These are phyloP conservation scores for Triops cancriformis DNA, from an alignment of 1,140 invertebrate species.

Conservation along the genomic window DNA sequence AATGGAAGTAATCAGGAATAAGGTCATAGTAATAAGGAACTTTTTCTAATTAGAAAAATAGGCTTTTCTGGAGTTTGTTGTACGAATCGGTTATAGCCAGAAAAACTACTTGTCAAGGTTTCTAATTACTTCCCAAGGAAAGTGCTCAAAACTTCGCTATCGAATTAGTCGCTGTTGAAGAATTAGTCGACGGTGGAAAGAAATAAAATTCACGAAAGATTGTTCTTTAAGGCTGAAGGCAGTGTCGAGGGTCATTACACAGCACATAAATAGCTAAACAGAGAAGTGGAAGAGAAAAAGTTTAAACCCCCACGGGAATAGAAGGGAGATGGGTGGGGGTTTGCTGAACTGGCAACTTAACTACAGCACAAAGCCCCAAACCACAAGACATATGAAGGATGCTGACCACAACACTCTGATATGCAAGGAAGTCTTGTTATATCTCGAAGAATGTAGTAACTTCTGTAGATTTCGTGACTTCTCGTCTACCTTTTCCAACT, in stretches of 20 bases:
- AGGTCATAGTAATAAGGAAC: neutral
- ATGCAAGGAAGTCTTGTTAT: neutral
- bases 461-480: neutral
- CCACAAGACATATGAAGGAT: neutral
- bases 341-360: neutral
- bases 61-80: neutral
- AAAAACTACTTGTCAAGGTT: neutral
- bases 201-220: neutral
- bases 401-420: neutral
- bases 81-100: neutral
- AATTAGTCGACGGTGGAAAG: neutral
- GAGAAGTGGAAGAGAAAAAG: neutral
- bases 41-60: neutral
- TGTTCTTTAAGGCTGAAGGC: constrained; percentile 8
- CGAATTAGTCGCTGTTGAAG: neutral
- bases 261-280: neutral
- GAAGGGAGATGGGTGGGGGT: neutral
- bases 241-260: neutral
- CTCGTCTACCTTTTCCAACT: neutral
- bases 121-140: neutral
- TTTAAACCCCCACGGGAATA: neutral
- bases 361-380: neutral
- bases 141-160: neutral
- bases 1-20: neutral
- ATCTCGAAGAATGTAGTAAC: neutral